Conservation (phyloP, 1,140 invertebrate genomes). For the Oppia nitens region DNA sequence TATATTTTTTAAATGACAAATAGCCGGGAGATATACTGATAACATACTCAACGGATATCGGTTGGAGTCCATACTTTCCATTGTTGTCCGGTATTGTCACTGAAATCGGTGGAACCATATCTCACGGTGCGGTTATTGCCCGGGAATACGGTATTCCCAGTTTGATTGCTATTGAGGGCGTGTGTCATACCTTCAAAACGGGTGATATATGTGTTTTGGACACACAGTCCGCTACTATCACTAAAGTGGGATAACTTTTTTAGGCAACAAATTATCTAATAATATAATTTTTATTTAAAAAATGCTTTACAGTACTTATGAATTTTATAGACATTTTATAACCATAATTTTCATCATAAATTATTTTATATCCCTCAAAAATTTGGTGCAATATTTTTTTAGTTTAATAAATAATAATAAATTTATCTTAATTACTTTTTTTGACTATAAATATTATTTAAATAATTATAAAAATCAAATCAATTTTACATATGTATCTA, state of each 20-base stretch:
- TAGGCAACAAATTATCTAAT: not conserved
- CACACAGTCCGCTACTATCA: slow-evolving; percentile 22
- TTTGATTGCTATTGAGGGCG: slow-evolving; percentile 49
- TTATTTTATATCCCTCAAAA: too few relatives aligned
- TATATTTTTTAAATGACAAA: slow-evolving; percentile 25
- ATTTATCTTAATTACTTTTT: too few relatives aligned
- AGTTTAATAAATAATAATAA: too few relatives aligned
- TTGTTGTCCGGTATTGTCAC: slow-evolving; percentile 62
- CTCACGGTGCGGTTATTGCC: slow-evolving; percentile 69
- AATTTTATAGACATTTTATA: too few relatives aligned
- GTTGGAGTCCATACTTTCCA: slow-evolving; percentile 72
- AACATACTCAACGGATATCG: slow-evolving; percentile 59
- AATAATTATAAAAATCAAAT: too few relatives aligned
- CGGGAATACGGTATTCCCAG: slow-evolving; percentile 69
- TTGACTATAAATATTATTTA: too few relatives aligned
- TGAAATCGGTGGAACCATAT: slow-evolving; percentile 65
- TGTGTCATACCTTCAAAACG: slow-evolving; percentile 46
- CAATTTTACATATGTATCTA: too few relatives aligned
- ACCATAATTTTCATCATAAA: too few relatives aligned
- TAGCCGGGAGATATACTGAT: slow-evolving; percentile 54
- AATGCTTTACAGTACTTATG: too few relatives aligned
- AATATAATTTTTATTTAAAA: too few relatives aligned
- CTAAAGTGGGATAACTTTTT: slow-evolving; percentile 13
- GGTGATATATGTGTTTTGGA: slow-evolving; percentile 31
- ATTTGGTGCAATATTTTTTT: too few relatives aligned